Evolutionary conservation across 1,140 invertebrate species (phyloP), one percentile per base, ranked within the genome.

Genomic region (Rhyacophila brunnea): DNA sequence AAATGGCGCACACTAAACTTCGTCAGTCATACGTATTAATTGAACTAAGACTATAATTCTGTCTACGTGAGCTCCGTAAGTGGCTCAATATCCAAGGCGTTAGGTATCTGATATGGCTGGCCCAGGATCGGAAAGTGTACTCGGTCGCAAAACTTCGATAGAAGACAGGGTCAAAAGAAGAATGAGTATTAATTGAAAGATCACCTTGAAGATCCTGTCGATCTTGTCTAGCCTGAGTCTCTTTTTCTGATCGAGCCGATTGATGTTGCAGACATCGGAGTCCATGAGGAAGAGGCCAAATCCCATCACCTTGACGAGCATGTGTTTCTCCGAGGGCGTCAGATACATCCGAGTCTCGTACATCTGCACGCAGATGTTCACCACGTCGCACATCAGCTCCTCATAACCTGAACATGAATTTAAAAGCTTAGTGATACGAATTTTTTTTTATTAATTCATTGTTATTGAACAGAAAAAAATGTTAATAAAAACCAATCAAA

Each of bases 301-400:
- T 0, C 96, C 96, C 88, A 99, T 98, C 0, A 99, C 95, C 84
- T 99, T 99, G 0, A 99, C 96, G 2, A 99, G 83, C 95, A 99
- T 98, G 71, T 99, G 96, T 70, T 99, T 99, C 74, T 99, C 97
- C 64, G 88, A 90, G 0, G 98, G 96, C 0, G 95, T 92, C 47
- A 99, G 80, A 74, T 98, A 99, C 91, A 98, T 95, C 74, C 92
- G 93, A 0, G 89, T 93, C 70, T 99, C 98, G 76, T 91, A 99
- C 95, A 99, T 99, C 58, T 96, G 90, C 32, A 98, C 93, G 74
- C 93, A 97, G 58, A 98, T 95, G 75, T 98, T 98, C 0, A 99
- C 92, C 7, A 99, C 92, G 74, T 99, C 97, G 9, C 92, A 91
- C 11, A 99, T 76, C 1, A 99, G 77, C 65, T 99, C 96, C 75